A percentile compares a stretch with the other conserved stretches of the same genome.
Evolutionary conservation across 2,888 invertebrate genomes (phyloP).

Genomic region (Mycalesis mineus): DNA sequence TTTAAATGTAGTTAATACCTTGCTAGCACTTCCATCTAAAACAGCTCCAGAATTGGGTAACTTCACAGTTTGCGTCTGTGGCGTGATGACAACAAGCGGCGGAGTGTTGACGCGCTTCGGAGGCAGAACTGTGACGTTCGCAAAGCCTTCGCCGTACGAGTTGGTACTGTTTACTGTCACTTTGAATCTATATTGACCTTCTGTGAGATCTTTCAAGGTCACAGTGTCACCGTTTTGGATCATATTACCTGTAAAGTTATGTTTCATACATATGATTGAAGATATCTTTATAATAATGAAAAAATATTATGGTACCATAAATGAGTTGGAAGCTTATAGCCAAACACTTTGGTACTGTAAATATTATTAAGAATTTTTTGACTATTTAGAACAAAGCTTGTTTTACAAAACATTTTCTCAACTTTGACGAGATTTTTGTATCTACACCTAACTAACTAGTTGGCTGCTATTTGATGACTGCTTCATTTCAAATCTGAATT

Average conservation of each 20-base stretch:
- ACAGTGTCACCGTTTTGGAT: constrained; percentile 91
- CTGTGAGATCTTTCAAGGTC: constrained; percentile 88
- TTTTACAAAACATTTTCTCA: too few relatives aligned
- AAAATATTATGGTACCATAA: too few relatives aligned
- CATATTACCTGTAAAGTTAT: constrained; percentile 83
- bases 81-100: constrained; percentile 91
- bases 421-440: too few relatives aligned
- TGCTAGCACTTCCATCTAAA: constrained; percentile 89
- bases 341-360: too few relatives aligned
- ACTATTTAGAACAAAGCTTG: too few relatives aligned
- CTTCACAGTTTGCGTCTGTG: constrained; percentile 90
- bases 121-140: constrained; percentile 93
- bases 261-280: too few relatives aligned
- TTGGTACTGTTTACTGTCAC: constrained; percentile 87
- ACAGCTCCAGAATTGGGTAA: constrained; percentile 93
- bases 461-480: too few relatives aligned
- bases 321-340: too few relatives aligned
- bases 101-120: constrained; percentile 89
- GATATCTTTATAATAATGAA: too few relatives aligned
- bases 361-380: too few relatives aligned
- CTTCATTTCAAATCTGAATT: too few relatives aligned
- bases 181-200: constrained; percentile 93
- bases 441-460: too few relatives aligned
- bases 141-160: constrained; percentile 88
- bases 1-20: constrained; percentile 59